Evolutionary conservation across 2,888 invertebrate species (phyloP).

Genomic region (Prosapia bicincta): DNA sequence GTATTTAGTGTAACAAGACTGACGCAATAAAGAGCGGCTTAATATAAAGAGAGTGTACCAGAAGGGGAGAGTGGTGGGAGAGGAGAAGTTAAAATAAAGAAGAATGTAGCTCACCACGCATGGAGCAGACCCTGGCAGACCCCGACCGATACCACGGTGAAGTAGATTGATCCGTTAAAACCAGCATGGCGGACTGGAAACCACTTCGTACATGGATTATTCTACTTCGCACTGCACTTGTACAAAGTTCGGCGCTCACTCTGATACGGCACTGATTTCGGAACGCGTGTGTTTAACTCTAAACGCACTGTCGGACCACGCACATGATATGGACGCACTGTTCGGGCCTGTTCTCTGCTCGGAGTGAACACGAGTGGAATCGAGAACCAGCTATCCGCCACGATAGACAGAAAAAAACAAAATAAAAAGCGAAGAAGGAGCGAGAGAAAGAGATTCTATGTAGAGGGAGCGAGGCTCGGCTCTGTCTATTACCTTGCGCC

Average conservation of each 20-base stretch:
- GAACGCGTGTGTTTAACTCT: background rate
- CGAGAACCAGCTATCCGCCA: slow-evolving; percentile 9
- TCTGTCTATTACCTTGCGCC: background rate
- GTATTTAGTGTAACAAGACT: too few relatives aligned
- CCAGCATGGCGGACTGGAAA: background rate
- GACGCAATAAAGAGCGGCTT: too few relatives aligned
- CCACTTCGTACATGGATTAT: background rate
- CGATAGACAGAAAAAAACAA: background rate
- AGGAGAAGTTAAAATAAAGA: background rate
- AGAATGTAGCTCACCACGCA: background rate
- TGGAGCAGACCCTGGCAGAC: background rate
- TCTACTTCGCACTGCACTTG: background rate
- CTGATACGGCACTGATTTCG: too few relatives aligned
- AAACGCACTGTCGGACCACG: background rate
- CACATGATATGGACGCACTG: background rate
- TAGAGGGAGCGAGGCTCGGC: too few relatives aligned
- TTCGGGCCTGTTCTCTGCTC: background rate
- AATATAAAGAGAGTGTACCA: background rate
- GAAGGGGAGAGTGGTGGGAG: background rate
- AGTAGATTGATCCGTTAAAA: background rate
- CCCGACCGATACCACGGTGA: background rate
- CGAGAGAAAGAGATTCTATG: background rate
- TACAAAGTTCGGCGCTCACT: background rate
- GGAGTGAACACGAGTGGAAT: slow-evolving; percentile 10
- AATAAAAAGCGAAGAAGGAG: slow-evolving; percentile 7